A percentile compares a stretch with the other conserved stretches of the same genome.
Evolutionary conservation across 2,113 vertebrate species (phyloP).

Genomic region (Callorhinus ursinus): DNA sequence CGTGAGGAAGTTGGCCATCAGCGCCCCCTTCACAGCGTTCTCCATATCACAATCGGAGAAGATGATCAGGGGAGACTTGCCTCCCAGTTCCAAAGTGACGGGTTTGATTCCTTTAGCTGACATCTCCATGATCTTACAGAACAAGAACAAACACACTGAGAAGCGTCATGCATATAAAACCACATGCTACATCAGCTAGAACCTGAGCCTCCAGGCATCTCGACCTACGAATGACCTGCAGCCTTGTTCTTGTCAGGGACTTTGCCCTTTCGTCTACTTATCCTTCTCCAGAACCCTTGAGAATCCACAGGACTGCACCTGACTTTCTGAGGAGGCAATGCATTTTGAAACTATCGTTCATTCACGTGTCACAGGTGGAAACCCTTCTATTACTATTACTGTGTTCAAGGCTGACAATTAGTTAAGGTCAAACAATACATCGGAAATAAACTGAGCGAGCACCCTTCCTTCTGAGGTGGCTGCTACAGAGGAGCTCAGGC

Average conservation of each 20-base stretch:
- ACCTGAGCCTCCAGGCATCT: rapidly evolving
- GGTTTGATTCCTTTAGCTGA: constrained; percentile 93
- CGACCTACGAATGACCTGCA: rapidly evolving
- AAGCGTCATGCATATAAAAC: rapidly evolving
- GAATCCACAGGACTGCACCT: neutral
- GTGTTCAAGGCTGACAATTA: neutral
- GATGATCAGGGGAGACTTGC: constrained; percentile 97
- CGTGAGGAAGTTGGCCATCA: constrained; percentile 97
- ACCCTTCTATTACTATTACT: neutral
- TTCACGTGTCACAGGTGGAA: neutral
- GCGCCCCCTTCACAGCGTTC: constrained; percentile 94
- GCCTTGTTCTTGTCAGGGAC: neutral
- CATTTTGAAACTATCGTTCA: neutral
- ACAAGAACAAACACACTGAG: neutral
- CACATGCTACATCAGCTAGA: rapidly evolving
- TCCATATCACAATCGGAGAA: constrained; percentile 94
- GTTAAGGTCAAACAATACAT: neutral
- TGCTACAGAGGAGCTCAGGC: neutral
- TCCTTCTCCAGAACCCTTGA: neutral
- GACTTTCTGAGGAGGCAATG: neutral
- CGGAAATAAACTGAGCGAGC: neutral
- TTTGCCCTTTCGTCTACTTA: neutral
- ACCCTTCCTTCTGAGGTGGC: neutral
- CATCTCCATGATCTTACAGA: constrained; percentile 94
- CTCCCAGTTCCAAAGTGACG: constrained; percentile 96